Percentiles rank a stretch among this genome's conserved stretches.
Evolutionary conservation across 1,140 invertebrate species (phyloP).

Genomic region (Drosophila setifemur): DNA sequence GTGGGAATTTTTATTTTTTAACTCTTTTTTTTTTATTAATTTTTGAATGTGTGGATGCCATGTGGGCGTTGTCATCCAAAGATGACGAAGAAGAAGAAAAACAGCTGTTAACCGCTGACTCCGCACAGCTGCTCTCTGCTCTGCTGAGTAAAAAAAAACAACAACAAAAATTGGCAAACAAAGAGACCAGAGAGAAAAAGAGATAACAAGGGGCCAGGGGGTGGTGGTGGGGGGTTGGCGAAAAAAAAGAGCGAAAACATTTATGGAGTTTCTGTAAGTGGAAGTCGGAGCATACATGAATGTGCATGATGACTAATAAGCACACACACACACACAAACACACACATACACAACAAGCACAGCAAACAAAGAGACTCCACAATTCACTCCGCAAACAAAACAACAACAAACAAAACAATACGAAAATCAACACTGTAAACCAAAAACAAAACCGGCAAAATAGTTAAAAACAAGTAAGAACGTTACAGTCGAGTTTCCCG

Average conservation of each 20-base stretch:
- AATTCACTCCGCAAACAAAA: slow-evolving; percentile 23
- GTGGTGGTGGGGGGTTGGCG: background rate
- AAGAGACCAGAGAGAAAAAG: slow-evolving; percentile 28
- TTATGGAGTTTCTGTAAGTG: slow-evolving; percentile 58
- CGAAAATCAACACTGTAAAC: slow-evolving; percentile 16
- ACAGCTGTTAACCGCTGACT: slow-evolving; percentile 62
- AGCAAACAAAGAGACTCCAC: slow-evolving; percentile 22
- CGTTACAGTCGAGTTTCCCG: too few relatives aligned
- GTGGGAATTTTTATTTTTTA: too few relatives aligned
- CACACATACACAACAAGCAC: background rate
- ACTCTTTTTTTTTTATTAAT: too few relatives aligned
- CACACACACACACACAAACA: slow-evolving; percentile 27
- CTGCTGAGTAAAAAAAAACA: slow-evolving; percentile 17
- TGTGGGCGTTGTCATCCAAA: slow-evolving; percentile 65
- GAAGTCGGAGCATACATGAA: slow-evolving; percentile 30
- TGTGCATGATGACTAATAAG: slow-evolving; percentile 64
- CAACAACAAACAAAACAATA: slow-evolving; percentile 47
- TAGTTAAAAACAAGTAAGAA: slow-evolving; percentile 59
- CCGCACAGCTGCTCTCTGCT: slow-evolving; percentile 18
- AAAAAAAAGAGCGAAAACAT: background rate
- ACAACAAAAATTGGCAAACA: slow-evolving; percentile 47
- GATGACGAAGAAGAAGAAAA: slow-evolving; percentile 39
- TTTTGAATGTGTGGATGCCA: slow-evolving; percentile 40
- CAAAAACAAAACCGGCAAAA: slow-evolving; percentile 67
- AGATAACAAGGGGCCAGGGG: background rate